Percentiles rank a stretch among this genome's conserved stretches.
These are phyloP conservation scores for Heteromyza rotundicornis DNA, from an alignment of 2,888 invertebrate genomes.

Conservation along the genomic window DNA sequence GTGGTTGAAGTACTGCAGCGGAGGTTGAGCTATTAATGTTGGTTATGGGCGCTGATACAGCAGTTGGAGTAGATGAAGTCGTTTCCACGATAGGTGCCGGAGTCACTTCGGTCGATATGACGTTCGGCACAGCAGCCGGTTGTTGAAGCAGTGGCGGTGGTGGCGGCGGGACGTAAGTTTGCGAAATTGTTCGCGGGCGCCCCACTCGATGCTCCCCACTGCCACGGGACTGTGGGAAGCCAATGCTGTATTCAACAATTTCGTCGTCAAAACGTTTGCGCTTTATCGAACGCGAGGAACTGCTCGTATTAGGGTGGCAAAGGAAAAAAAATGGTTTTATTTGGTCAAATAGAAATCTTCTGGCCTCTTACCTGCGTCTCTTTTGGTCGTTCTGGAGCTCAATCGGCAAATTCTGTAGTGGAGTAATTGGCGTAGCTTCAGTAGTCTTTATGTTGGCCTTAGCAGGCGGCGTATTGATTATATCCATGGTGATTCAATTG, in stretches of 20 bases:
- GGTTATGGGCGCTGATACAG: slow-evolving; percentile 7
- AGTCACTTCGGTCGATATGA: neutral
- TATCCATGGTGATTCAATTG: too few species aligned
- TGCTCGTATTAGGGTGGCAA: slow-evolving; percentile 49
- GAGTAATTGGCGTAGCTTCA: slow-evolving; percentile 20
- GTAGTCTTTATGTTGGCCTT: neutral
- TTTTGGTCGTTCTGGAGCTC: slow-evolving; percentile 57
- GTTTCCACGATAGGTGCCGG: slow-evolving; percentile 22
- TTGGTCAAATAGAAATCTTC: neutral
- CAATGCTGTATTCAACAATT: slow-evolving; percentile 88
- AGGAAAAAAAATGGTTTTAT: neutral
- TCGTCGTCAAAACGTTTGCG: slow-evolving; percentile 97
- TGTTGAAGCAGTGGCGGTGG: slow-evolving; percentile 21
- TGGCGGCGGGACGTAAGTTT: slow-evolving; percentile 53
- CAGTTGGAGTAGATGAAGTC: slow-evolving; percentile 25
- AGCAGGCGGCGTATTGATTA: slow-evolving; percentile 20
- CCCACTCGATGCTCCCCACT: slow-evolving; percentile 47
- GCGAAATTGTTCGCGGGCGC: slow-evolving; percentile 65
- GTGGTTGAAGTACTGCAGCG: neutral
- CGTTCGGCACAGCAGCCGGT: slow-evolving; percentile 12
- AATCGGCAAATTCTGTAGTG: slow-evolving; percentile 47
- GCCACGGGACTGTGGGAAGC: slow-evolving; percentile 66
- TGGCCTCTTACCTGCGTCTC: slow-evolving; percentile 52
- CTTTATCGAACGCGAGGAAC: slow-evolving; percentile 93
- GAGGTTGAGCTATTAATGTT: neutral